Evolutionary conservation across 2,113 vertebrate genomes (phyloP), one percentile per base, ranked within the genome.

Genomic region (Periophthalmus modestus): DNA sequence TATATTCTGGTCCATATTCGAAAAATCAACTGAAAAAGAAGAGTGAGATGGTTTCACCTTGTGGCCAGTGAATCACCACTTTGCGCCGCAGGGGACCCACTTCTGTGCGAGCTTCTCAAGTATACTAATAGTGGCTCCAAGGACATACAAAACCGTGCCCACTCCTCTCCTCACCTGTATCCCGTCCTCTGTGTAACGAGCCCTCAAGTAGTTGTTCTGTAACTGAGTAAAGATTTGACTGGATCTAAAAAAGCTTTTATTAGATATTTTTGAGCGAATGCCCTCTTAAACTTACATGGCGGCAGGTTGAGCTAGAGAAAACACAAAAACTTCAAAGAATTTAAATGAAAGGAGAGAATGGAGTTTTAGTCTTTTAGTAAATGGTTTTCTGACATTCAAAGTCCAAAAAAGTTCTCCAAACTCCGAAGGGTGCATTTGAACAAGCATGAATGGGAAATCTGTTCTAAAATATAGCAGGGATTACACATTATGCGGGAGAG

Each of bases 271-370:
- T 81, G 57, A 81, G 57, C 83, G n/a, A 73, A 59, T 71, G 73
- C n/a, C n/a, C n/a, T n/a, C 84, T 72, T n/a, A 79, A 85, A 87
- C 58, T 76, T 76, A 76, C 82, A 82, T n/a, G 76, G 43, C n/a
- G 69, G 58, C 69, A 18, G n/a, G 66, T 73, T n/a, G 78, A 79
- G 75, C 54, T 50, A 39, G 23, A n/a, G 68, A 73, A 19, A n/a
- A n/a, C n/a, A n/a, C n/a, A 19, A 48, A 66, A n/a, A 68, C 50
- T 72, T 74, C n/a, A 67, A 74, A 74, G 66, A n/a, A 55, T n/a
- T 57, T 68, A n/a, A n/a, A n/a, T 71, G 62, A 85, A 33, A 67
- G 70, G n/a, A 18, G 12, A 62, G 57, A 61, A 73, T n/a, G n/a
- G n/a, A n/a, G n/a, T n/a, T 24, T n/a, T 68, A 48, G 66, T 21